phyloP scores from a whole-genome alignment of 2,797 vertebrate species.

The Malurus splendens region DNA sequence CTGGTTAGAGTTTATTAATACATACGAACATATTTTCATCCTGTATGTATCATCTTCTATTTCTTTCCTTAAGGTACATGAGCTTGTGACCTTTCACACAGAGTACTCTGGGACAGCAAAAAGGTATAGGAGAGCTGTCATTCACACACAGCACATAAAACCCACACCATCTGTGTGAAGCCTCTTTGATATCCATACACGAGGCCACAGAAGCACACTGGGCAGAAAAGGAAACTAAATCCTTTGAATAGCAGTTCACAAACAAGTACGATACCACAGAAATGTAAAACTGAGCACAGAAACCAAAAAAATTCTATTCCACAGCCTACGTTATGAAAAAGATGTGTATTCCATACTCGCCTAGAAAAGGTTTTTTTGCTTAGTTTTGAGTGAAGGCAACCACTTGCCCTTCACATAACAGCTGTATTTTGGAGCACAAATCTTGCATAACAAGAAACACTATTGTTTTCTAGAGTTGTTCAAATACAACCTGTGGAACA shows the following conservation, averaged over 20 bases:
- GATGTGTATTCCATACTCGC: neutral
- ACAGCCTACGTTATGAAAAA: neutral
- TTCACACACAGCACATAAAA: neutral
- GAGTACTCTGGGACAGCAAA: neutral
- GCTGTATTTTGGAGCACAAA: neutral
- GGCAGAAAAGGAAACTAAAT: neutral
- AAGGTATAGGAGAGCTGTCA: neutral
- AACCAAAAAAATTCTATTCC: neutral
- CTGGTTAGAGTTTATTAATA: neutral
- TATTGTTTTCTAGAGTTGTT: neutral
- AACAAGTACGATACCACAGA: neutral
- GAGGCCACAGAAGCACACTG: neutral
- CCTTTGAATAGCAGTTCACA: neutral
- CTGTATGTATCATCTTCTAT: neutral
- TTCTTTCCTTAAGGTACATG: neutral
- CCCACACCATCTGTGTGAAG: neutral
- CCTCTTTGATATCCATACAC: neutral
- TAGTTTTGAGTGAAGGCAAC: neutral
- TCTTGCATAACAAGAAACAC: neutral
- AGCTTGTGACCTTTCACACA: neutral
- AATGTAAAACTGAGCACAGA: accelerated
- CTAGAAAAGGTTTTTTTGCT: neutral
- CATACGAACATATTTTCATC: neutral
- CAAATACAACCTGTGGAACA: neutral
- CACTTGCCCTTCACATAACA: neutral